Evolutionary conservation across 92 coral and sea anemone genomes (phyloP).

Genomic region (Galaxea fascicularis): DNA sequence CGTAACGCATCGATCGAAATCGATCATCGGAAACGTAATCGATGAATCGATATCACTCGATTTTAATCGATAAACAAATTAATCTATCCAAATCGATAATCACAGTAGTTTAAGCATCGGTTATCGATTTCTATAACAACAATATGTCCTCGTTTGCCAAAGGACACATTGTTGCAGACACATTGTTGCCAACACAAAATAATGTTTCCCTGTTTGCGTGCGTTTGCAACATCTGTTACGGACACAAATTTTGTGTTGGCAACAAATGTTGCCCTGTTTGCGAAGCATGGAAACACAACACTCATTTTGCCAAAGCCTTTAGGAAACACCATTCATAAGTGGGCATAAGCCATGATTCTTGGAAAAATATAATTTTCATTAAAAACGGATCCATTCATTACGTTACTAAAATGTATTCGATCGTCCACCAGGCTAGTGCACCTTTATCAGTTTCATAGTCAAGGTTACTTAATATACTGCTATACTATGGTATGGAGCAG

Average conservation of each 20-base stretch:
- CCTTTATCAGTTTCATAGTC: neutral
- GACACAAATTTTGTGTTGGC: too few relatives aligned
- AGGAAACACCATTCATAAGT: neutral
- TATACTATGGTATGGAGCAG: neutral
- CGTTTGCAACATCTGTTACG: neutral
- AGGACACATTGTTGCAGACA: too few relatives aligned
- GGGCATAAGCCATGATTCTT: neutral
- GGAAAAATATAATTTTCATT: neutral
- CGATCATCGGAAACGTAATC: too few relatives aligned
- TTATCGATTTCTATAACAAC: neutral
- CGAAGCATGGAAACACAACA: neutral
- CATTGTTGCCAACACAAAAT: too few relatives aligned
- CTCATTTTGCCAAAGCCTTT: too few relatives aligned
- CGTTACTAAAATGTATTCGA: neutral
- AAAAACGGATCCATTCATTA: neutral
- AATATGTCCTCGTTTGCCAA: too few relatives aligned
- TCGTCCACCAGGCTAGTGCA: neutral
- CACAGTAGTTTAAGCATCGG: neutral
- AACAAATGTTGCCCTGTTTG: too few relatives aligned
- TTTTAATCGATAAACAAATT: conserved; percentile 9
- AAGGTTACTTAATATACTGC: too few relatives aligned
- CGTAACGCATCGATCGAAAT: too few relatives aligned
- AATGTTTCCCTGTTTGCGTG: too few relatives aligned
- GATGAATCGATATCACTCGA: too few relatives aligned
- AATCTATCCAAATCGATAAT: conserved; percentile 14